These are phyloP conservation scores for Lasioglossum baleicum DNA, from an alignment of 1,140 invertebrate species.

Conservation along the genomic window DNA sequence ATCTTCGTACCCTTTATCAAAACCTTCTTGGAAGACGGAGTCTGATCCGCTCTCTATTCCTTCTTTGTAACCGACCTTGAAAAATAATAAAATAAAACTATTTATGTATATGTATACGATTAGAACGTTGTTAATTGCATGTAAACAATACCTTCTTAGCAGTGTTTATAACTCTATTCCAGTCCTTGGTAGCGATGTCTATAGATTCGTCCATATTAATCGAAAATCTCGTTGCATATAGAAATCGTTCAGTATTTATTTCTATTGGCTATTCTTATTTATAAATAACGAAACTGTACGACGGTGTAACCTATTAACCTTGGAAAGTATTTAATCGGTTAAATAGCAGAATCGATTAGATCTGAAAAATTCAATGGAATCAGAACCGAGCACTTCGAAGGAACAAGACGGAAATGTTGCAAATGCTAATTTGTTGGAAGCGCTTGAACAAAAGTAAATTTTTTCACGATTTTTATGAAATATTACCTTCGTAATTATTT, in stretches of 20 bases:
- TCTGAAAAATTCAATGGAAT: constrained; percentile 35
- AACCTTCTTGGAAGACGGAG: constrained; percentile 80
- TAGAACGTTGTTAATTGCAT: neutral
- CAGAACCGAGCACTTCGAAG: constrained; percentile 1
- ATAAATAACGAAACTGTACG: neutral
- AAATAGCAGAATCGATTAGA: neutral
- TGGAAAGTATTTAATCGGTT: neutral
- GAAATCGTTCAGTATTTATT: neutral
- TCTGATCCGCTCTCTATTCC: constrained; percentile 80
- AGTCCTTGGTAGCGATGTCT: constrained; percentile 69
- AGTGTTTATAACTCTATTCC: constrained; percentile 66
- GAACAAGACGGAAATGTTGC: constrained; percentile 9
- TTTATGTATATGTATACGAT: constrained; percentile 52
- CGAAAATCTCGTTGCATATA: neutral
- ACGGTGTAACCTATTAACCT: constrained; percentile 13
- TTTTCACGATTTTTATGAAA: neutral
- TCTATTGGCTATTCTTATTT: neutral
- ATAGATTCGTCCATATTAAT: constrained; percentile 53
- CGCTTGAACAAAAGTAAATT: constrained; percentile 59
- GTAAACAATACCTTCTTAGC: constrained; percentile 67
- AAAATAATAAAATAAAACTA: constrained; percentile 6
- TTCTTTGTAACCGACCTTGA: constrained; percentile 79
- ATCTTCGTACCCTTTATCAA: constrained; percentile 81
- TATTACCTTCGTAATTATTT: neutral
- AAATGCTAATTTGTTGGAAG: constrained; percentile 19